These are phyloP conservation scores for Lophotis ruficrista DNA, from an alignment of 2,113 vertebrate genomes.

Conservation along the genomic window DNA sequence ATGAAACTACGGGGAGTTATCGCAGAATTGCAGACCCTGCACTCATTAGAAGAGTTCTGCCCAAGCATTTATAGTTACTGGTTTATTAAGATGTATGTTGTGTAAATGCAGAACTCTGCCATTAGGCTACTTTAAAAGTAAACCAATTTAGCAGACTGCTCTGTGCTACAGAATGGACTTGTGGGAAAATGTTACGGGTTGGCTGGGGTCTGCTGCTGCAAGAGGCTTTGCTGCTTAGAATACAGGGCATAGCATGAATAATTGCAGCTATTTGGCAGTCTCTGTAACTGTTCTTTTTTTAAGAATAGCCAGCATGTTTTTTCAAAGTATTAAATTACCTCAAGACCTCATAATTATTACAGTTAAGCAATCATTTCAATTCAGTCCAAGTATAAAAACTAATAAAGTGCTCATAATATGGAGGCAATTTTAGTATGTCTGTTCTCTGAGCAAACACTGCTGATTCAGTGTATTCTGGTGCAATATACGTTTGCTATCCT, in stretches of 20 bases:
- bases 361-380: slow-evolving; percentile 58
- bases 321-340: slow-evolving; percentile 48
- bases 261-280: slow-evolving; percentile 32
- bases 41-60: not conserved
- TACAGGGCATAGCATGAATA: not conserved
- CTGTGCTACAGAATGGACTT: not conserved
- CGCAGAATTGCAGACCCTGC: not conserved
- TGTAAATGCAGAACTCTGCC: not conserved
- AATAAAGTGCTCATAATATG: slow-evolving; percentile 26
- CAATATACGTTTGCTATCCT: slow-evolving; percentile 13
- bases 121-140: not conserved
- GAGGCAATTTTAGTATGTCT: slow-evolving; percentile 37
- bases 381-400: slow-evolving; percentile 43
- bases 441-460: slow-evolving; percentile 26
- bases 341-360: slow-evolving; percentile 33
- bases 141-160: not conserved
- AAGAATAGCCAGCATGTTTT: slow-evolving; percentile 44
- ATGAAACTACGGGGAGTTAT: not conserved
- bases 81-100: not conserved
- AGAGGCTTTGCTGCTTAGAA: not conserved
- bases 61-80: not conserved
- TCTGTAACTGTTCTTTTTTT: slow-evolving; percentile 16
- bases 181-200: not conserved
- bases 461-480: slow-evolving; percentile 39
- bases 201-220: not conserved